Conservation (phyloP, 2,113 vertebrate genomes). For the Coracopsis vasa region DNA sequence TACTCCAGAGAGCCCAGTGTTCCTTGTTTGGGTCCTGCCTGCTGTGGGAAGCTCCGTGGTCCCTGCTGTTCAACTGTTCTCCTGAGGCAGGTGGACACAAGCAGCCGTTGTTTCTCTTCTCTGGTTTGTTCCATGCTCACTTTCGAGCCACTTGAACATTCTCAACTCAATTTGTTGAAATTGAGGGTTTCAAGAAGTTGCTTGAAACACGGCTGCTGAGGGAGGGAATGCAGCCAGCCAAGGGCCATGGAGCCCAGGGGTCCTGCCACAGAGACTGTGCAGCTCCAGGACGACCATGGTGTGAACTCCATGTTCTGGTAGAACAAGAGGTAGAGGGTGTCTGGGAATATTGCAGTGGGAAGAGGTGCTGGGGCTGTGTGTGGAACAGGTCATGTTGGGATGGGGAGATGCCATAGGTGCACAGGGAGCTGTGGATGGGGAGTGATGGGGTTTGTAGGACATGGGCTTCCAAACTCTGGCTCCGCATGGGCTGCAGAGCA, state of each 20-base stretch:
- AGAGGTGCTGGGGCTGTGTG: not conserved
- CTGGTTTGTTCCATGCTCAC: not conserved
- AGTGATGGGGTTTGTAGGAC: not conserved
- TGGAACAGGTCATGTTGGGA: not conserved
- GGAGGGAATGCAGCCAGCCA: not conserved
- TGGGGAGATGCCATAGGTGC: too few relatives aligned
- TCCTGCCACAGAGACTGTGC: rapidly evolving
- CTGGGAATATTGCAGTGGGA: not conserved
- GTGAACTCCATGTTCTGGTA: rapidly evolving
- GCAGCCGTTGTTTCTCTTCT: not conserved
- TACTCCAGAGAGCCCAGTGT: rapidly evolving
- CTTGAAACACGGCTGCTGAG: rapidly evolving
- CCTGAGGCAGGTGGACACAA: not conserved
- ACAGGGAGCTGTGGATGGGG: rapidly evolving
- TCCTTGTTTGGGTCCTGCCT: not conserved
- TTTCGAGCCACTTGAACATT: not conserved
- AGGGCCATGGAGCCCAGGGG: rapidly evolving
- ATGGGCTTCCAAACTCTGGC: not conserved
- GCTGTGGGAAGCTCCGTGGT: rapidly evolving
- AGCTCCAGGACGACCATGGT: rapidly evolving
- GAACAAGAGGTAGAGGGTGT: not conserved
- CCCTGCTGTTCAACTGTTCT: too few relatives aligned
- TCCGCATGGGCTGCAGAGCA: not conserved
- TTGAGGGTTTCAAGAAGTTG: not conserved
- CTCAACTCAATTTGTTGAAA: not conserved